Conservation (phyloP, 2,113 vertebrate species). For the Pangasianodon hypophthalmus region DNA sequence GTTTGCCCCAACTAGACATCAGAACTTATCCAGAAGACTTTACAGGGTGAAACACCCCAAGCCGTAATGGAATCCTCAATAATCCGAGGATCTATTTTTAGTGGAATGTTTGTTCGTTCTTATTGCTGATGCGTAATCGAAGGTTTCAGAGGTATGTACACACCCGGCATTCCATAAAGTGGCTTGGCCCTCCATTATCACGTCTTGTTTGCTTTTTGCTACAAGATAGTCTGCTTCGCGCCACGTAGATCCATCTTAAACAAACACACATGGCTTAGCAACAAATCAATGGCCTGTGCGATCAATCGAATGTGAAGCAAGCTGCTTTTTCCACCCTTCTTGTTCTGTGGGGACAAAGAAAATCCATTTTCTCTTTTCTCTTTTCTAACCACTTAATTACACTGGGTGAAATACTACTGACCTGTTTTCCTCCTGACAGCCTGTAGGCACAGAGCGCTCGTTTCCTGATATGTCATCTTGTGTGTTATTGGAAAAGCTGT, state of each 20-base stretch:
- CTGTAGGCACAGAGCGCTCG: slow-evolving; percentile 24
- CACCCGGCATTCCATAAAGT: slow-evolving; percentile 37
- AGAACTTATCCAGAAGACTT: not conserved
- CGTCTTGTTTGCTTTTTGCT: slow-evolving; percentile 54
- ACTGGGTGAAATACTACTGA: slow-evolving; percentile 55
- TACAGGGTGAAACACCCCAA: not conserved
- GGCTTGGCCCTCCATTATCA: slow-evolving; percentile 46
- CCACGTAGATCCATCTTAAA: slow-evolving; percentile 65
- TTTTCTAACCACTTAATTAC: slow-evolving; percentile 64
- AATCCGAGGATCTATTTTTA: not conserved
- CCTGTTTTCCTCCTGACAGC: slow-evolving; percentile 46
- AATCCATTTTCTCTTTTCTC: slow-evolving; percentile 59
- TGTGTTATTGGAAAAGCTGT: slow-evolving; percentile 44
- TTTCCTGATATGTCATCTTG: slow-evolving; percentile 31
- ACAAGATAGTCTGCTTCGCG: slow-evolving; percentile 50
- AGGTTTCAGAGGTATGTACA: slow-evolving; percentile 34
- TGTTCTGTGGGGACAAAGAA: slow-evolving; percentile 57
- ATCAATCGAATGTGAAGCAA: slow-evolving; percentile 61
- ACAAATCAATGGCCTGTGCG: slow-evolving; percentile 61
- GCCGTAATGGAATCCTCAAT: not conserved
- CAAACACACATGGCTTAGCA: slow-evolving; percentile 63
- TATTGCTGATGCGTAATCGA: not conserved
- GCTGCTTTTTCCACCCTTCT: slow-evolving; percentile 47
- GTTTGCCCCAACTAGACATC: not conserved
- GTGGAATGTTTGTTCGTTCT: slow-evolving; percentile 38